phyloP scores from a whole-genome alignment of 2,797 vertebrate species.

The Macroramphosus scolopax region DNA sequence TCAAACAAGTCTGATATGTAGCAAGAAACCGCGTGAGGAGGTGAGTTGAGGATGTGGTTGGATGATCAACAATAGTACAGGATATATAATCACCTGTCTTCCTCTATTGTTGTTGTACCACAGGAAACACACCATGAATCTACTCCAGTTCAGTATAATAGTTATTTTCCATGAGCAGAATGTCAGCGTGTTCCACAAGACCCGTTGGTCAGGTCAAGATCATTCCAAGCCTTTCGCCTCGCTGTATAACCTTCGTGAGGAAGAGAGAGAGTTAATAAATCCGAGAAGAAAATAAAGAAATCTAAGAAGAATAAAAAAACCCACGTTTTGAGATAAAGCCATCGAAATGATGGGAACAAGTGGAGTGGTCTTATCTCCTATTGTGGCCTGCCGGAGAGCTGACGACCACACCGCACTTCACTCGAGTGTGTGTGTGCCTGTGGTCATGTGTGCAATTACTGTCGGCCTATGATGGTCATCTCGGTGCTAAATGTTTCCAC shows the following conservation, averaged over 20 bases:
- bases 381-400: constrained; percentile 48
- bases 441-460: constrained; percentile 4
- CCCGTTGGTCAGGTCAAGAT: constrained; percentile 56
- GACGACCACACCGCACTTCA: constrained; percentile 51
- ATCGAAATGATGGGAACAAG: constrained; percentile 53
- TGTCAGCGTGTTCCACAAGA: constrained; percentile 30
- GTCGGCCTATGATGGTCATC: neutral
- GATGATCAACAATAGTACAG: too few species aligned
- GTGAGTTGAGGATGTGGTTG: too few species aligned
- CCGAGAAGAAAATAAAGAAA: constrained; percentile 50
- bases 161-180: constrained; percentile 57
- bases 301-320: constrained; percentile 29
- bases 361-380: constrained; percentile 62
- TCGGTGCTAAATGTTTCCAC: constrained; percentile 8
- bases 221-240: constrained; percentile 45
- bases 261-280: constrained; percentile 66
- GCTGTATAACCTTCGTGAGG: constrained; percentile 68
- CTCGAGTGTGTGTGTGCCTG: neutral
- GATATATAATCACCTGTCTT: constrained; percentile 8
- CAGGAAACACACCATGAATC: constrained; percentile 18
- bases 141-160: constrained; percentile 43
- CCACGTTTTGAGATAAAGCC: constrained; percentile 68
- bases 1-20: too few species aligned
- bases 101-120: neutral
- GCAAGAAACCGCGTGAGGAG: too few species aligned